Base-by-base conservation (phyloP, 2,797 vertebrate species). In the Platalea minor region DNA sequence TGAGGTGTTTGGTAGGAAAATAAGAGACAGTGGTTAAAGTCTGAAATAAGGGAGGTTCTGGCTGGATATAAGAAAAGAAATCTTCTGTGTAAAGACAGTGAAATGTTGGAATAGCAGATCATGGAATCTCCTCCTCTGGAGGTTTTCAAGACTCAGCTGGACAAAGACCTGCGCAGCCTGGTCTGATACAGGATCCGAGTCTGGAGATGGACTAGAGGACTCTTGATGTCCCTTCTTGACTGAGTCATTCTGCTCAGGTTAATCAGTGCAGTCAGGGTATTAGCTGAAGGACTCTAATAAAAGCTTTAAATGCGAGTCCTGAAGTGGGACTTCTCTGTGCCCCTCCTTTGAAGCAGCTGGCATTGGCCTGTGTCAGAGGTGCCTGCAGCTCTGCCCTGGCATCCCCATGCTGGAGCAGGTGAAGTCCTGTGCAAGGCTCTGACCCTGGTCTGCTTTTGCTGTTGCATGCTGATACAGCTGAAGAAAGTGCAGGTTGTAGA, bases 401-500 rank as follows among this genome's bases (percentile, higher is more conserved):
- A 20, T 7, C 14, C 16, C 57, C 2, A 0, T 2, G 15, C 24
- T 37, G 53, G 17, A 6, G 37, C 24, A 28, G 31, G 1, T 31
- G 9, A 45, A 15, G n/a, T 51, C 39, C 69, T 5, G 3, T 5
- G 3, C 45, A 5, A 33, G 41, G 72, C 83, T 82, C 31, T 79
- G 61, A 19, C n/a, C 51, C 50, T 53, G n/a, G 5, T n/a, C 35
- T 76, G 50, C 1, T 14, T 53, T n/a, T 63, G 51, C 75, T 81
- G 35, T 25, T 43, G 18, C 18, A 28, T 12, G 12, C 57, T 59
- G 18, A 83, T 35, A 28, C 46, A 77, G 68, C 37, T 29, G 37
- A 46, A 78, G 31, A 39, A 33, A 67, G 35, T 3, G 7, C 18
- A 43, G 60, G 39, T 2, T 77, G n/a, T 29, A n/a, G 76, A 84